Conservation (phyloP, 2,113 vertebrate genomes). For the Bubo blakistoni region DNA sequence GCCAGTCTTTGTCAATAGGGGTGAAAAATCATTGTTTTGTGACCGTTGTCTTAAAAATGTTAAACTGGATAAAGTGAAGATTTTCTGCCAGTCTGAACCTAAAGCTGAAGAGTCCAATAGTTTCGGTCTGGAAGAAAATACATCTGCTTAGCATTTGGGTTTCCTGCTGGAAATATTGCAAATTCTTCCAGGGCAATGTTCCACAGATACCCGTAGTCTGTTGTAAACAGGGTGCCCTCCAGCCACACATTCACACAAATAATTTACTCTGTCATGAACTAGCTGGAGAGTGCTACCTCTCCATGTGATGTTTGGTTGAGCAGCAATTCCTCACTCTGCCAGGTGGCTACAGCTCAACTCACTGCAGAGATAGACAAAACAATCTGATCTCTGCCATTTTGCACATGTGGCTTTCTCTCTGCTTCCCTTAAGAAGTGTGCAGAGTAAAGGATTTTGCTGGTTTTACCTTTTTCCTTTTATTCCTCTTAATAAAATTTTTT, state of each 20-base stretch:
- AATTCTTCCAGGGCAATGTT: not conserved
- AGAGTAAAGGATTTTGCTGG: not conserved
- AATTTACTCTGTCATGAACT: not conserved
- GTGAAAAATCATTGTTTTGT: not conserved
- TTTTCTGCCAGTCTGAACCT: not conserved
- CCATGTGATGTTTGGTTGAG: not conserved
- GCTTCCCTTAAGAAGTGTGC: not conserved
- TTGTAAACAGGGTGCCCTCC: not conserved
- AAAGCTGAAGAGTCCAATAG: not conserved
- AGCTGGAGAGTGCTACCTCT: not conserved
- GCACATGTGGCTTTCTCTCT: not conserved
- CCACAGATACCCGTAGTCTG: not conserved
- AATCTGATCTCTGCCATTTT: not conserved
- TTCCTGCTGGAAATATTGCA: constrained; percentile 28
- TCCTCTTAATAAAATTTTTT: not conserved
- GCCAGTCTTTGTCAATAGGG: not conserved
- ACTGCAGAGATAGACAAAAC: not conserved
- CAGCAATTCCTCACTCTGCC: not conserved
- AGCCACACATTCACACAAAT: not conserved
- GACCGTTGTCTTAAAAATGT: not conserved
- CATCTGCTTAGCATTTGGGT: constrained; percentile 22
- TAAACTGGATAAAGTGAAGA: not conserved
- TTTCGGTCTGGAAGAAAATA: constrained; percentile 20
- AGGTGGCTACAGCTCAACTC: not conserved
- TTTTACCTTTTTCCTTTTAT: not conserved